Evolutionary conservation across 2,888 invertebrate genomes (phyloP).

Genomic region (Gortyna flavago): DNA sequence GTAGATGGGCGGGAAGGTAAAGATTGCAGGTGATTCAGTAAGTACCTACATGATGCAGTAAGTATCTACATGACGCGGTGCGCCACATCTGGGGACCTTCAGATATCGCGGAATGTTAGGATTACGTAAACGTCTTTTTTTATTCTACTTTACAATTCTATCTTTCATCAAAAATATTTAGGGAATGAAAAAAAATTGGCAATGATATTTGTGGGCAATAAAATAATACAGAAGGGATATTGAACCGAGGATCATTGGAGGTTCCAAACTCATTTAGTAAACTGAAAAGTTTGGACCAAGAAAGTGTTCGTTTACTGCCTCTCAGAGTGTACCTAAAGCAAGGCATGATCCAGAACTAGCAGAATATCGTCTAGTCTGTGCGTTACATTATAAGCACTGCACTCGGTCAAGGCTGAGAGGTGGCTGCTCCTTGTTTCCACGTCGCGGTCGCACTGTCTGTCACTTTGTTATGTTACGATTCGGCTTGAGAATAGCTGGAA

Average conservation of each 20-base stretch:
- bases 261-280: not conserved
- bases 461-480: conserved; percentile 4
- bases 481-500: not conserved
- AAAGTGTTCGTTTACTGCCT: not conserved
- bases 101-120: conserved; percentile 43
- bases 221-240: not conserved
- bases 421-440: conserved; percentile 45
- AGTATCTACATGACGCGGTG: not conserved
- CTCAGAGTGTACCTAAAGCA: not conserved
- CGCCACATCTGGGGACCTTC: conserved; percentile 29
- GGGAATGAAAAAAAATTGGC: not conserved
- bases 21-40: conserved; percentile 10
- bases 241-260: not conserved
- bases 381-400: conserved; percentile 45
- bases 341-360: conserved; percentile 17
- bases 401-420: conserved; percentile 67
- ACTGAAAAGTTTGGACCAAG: not conserved
- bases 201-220: not conserved
- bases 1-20: conserved; percentile 28
- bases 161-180: not conserved
- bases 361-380: conserved; percentile 3
- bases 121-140: not conserved
- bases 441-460: not conserved
- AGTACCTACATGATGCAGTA: conserved; percentile 9
- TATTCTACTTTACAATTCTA: not conserved